Percentiles rank a stretch among this genome's conserved stretches.
Evolutionary conservation across 2,888 invertebrate species (phyloP).

Genomic region (Cephus sareptanus): DNA sequence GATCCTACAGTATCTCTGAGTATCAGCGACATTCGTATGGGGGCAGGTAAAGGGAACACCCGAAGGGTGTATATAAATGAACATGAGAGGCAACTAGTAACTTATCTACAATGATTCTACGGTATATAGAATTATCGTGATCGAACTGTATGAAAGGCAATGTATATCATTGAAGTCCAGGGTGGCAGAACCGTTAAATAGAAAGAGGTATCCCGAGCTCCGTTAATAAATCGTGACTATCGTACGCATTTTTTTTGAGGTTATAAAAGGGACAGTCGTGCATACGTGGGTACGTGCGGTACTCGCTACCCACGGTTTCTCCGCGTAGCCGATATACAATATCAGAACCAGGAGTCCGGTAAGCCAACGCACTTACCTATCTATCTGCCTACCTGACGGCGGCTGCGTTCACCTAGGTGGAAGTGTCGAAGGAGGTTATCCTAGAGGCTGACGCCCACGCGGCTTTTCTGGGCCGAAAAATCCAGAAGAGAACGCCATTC

Average conservation of each 20-base stretch:
- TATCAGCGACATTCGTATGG: neutral
- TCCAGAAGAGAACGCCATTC: constrained; percentile 46
- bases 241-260: neutral
- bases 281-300: neutral
- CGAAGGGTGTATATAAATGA: neutral
- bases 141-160: neutral
- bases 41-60: neutral
- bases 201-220: neutral
- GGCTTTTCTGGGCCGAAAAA: constrained; percentile 60
- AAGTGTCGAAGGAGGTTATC: neutral
- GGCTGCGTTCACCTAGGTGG: neutral
- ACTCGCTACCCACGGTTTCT: neutral
- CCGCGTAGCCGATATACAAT: neutral
- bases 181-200: neutral
- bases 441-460: constrained; percentile 49
- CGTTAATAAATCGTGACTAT: neutral
- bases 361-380: neutral
- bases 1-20: neutral
- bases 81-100: neutral
- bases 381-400: neutral
- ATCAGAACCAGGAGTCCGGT: neutral
- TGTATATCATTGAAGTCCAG: neutral
- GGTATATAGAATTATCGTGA: neutral
- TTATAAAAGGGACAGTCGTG: neutral
- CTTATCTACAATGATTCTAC: too few relatives aligned